These are phyloP conservation scores for Galendromus occidentalis DNA, from an alignment of 1,140 invertebrate genomes.

Conservation along the genomic window DNA sequence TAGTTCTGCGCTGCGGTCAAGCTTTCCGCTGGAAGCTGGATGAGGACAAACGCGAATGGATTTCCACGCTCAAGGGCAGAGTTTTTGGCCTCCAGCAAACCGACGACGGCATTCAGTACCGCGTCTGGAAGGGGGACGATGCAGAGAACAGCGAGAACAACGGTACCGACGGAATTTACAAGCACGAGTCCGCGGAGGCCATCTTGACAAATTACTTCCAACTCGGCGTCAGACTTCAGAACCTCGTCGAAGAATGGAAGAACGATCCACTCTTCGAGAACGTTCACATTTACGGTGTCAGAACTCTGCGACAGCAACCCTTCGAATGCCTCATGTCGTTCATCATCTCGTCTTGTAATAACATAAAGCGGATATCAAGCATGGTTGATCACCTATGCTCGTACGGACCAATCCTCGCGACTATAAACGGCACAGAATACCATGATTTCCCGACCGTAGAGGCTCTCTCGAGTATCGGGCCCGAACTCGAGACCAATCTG, in stretches of 20 bases:
- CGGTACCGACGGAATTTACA: neutral
- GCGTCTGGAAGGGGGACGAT: conserved; percentile 11
- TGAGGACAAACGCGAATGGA: neutral
- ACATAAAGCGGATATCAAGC: conserved; percentile 64
- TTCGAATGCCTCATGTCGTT: conserved; percentile 85
- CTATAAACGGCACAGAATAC: conserved; percentile 42
- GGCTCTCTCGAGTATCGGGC: conserved; percentile 32
- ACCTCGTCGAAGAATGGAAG: conserved; percentile 52
- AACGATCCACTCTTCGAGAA: conserved; percentile 45
- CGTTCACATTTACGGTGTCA: conserved; percentile 51
- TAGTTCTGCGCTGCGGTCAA: conserved; percentile 14
- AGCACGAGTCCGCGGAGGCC: conserved; percentile 9
- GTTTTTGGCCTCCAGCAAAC: neutral
- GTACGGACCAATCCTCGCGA: conserved; percentile 55
- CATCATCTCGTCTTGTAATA: conserved; percentile 93
- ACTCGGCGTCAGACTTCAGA: conserved; percentile 37
- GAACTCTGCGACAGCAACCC: conserved; percentile 75
- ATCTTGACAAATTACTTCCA: conserved; percentile 31
- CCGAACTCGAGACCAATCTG: conserved; percentile 43
- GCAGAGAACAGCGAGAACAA: conserved; percentile 10
- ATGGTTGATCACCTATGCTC: conserved; percentile 79
- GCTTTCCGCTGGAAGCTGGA: conserved; percentile 16
- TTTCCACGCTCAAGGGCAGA: conserved; percentile 10
- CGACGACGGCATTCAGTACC: conserved; percentile 7
- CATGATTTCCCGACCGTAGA: conserved; percentile 60